Evolutionary conservation across 2,888 invertebrate genomes (phyloP), one percentile per base, ranked within the genome.

Genomic region (Plutella xylostella): DNA sequence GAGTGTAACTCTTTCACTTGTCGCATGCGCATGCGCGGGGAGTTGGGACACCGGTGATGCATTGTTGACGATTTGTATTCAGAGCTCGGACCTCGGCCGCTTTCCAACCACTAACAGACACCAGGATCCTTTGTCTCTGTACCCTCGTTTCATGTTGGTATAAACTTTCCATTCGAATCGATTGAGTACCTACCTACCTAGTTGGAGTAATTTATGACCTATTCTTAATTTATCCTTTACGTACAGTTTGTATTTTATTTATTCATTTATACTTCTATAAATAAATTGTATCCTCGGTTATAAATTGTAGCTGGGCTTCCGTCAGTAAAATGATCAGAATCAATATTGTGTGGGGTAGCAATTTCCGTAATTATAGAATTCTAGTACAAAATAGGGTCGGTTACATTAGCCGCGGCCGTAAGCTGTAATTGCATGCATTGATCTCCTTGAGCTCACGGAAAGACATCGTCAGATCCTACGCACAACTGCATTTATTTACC

Each of bases 61-160:
- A 78, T 78, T 76, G 78, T 73, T 60, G 66, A 61, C 64, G 51
- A 74, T 82, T 80, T 72, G 77, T 82, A 83, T 83, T 74, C 83
- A 69, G 56, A 52, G 56, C 63, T 60, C 58, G 63, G 56, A 57
- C 42, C 55, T 55, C 60, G 65, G 60, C 57, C 64, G 78, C 83
- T 83, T 83, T 83, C 83, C 73, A 80, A 64, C 55, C 64, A 68
- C 66, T 28, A n/a, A 28, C 9, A 9, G n/a, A 28, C 28, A 28
- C 3, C 28, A 28, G 28, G 28, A 28, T 28, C 9, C n/a, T n/a
- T n/a, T n/a, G n/a, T n/a, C n/a, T n/a, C n/a, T n/a, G n/a, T n/a
- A n/a, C n/a, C n/a, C 2, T 28, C 28, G 28, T n/a, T 28, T 28
- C 4, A 28, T 28, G 28, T 28, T 28, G 4, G 55, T 28, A 54